Evolutionary conservation across 2,888 invertebrate genomes (phyloP), one percentile per base, ranked within the genome.

Genomic region (Apamea anceps): DNA sequence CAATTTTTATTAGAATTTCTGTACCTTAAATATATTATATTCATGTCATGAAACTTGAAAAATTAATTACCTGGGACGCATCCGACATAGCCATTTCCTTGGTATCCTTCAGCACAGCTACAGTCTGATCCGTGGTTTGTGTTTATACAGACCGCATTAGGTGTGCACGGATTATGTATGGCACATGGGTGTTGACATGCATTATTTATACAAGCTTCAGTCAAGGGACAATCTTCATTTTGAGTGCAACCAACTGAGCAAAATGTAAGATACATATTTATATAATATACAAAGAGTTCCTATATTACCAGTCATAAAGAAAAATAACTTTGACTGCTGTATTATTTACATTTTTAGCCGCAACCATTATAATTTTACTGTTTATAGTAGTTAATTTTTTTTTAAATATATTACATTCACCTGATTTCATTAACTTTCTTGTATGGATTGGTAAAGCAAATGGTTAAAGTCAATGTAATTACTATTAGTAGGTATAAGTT

Each of bases 171-270:
- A 93, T 99, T 98, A 93, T 98, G 98, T 91, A 98, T 97, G 93
- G 98, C 98, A 95, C 99, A 99, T 70, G 99, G 99, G 96, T 98
- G 98, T 96, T 98, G 98, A 94, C 99, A 99, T 94, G 98, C 98
- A 93, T 97, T 97, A 94, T 98, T 98, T 95, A 99, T 98, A 97
- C 99, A 99, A 93, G 98, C 98, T 96, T 99, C 98, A 87, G 98
- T 98, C 93, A 98, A 95, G 86, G 98, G 97, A 95, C 99, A 99
- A 93, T 99, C 99, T 94, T 98, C 98, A 97, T 99, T 98, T 94
- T 97, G 97, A 94, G 98, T 97, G 98, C 99, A 99, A 98, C 98
- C 98, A 97, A 98, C 99, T 99, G 97, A 93, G 96, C 93, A 95
- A 95, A 95, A 96, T 92, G 84, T 93, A 93, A 95, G 92, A 93